phyloP scores from a whole-genome alignment of 2,888 invertebrate genomes.

The Meta bourneti region DNA sequence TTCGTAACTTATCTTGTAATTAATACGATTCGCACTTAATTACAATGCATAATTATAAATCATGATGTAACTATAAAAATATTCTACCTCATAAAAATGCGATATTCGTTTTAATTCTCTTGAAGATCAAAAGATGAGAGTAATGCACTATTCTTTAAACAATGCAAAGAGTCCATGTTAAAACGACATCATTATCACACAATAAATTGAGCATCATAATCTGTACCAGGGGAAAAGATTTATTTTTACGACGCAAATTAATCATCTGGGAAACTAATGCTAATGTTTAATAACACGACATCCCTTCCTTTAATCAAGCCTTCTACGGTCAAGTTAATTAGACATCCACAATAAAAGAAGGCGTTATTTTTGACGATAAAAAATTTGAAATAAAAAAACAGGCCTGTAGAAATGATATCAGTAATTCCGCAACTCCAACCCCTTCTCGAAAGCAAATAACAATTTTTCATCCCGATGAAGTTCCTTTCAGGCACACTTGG shows the following conservation, averaged over 20 bases:
- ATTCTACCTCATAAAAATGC: too few species aligned
- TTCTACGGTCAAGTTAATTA: slow-evolving; percentile 39
- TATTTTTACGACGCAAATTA: slow-evolving; percentile 15
- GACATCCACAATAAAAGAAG: background rate
- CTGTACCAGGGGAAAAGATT: background rate
- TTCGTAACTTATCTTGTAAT: too few species aligned
- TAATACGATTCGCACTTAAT: too few species aligned
- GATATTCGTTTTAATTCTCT: too few species aligned
- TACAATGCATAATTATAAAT: too few species aligned
- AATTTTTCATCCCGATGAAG: slow-evolving; percentile 37
- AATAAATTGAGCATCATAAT: slow-evolving; percentile 29
- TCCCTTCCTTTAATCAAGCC: background rate
- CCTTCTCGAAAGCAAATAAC: slow-evolving; percentile 39
- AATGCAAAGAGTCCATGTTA: too few species aligned
- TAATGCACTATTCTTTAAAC: too few species aligned
- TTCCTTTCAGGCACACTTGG: slow-evolving; percentile 22
- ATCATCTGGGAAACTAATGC: slow-evolving; percentile 22
- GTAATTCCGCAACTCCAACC: background rate
- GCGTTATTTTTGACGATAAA: background rate
- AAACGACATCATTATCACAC: background rate
- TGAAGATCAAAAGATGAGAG: too few species aligned
- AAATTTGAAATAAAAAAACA: background rate
- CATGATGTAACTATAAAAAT: too few species aligned
- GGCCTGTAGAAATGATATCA: slow-evolving; percentile 7
- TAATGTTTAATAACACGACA: slow-evolving; percentile 23